These are phyloP conservation scores for Myopa tessellatipennis DNA, from an alignment of 2,888 invertebrate species.

Conservation along the genomic window DNA sequence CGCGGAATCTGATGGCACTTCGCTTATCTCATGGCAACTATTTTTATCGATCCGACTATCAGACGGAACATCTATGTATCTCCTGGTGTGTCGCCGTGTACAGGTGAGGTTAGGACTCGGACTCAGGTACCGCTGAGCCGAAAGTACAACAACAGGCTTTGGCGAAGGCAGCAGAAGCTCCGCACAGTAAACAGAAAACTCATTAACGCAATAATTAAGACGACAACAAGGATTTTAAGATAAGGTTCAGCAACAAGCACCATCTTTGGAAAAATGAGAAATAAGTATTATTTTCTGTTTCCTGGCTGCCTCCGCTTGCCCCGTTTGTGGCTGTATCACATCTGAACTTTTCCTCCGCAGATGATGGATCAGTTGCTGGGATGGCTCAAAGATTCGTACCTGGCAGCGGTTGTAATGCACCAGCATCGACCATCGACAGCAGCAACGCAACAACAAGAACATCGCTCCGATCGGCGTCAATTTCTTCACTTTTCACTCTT, in stretches of 20 bases:
- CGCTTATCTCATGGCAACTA: slow-evolving; percentile 22
- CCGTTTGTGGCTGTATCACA: background rate
- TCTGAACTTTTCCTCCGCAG: slow-evolving; percentile 17
- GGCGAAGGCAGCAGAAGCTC: slow-evolving; percentile 3
- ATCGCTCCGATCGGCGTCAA: slow-evolving; percentile 21
- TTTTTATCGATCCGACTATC: slow-evolving; percentile 39
- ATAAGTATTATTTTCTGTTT: slow-evolving; percentile 8
- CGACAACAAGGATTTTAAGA: slow-evolving; percentile 55
- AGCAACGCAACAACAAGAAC: background rate
- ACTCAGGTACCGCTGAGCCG: slow-evolving; percentile 15
- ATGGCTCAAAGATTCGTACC: background rate
- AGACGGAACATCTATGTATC: slow-evolving; percentile 22
- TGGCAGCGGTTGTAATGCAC: background rate
- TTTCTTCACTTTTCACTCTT: background rate
- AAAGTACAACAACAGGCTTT: background rate
- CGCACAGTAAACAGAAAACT: slow-evolving; percentile 50
- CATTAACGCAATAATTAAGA: slow-evolving; percentile 59
- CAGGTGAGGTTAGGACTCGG: slow-evolving; percentile 4
- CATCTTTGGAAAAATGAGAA: slow-evolving; percentile 28
- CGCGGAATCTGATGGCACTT: background rate
- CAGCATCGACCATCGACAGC: slow-evolving; percentile 4
- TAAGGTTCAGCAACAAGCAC: slow-evolving; percentile 45
- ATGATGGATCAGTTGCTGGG: slow-evolving; percentile 24
- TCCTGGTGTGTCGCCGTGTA: slow-evolving; percentile 28
- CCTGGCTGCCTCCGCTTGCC: background rate